Base-by-base conservation (phyloP, 2,888 invertebrate genomes). In the Phyto melanocephala region DNA sequence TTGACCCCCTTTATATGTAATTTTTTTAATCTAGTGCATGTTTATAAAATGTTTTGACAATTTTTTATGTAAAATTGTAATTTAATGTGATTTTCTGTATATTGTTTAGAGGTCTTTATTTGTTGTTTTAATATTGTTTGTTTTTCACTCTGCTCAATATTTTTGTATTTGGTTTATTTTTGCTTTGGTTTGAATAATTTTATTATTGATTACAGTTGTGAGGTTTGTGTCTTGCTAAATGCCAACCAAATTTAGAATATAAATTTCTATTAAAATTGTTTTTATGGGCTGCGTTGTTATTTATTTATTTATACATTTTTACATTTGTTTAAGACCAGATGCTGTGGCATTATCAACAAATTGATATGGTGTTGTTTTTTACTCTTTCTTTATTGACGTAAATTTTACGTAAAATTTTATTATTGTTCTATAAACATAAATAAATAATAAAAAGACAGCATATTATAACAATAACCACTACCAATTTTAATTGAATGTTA, bases 401-500 rank as follows among this genome's bases (percentile, higher is more conserved):
- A 65, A 20, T 22, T 60, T 40, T 60, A 42, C n/a, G 47, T 24
- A 45, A 40, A 33, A n/a, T 70, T 58, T 47, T 56, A 35, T 54
- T 63, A 15, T 11, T 45, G 45, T 20, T 54, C 15, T 56, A 15
- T 45, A 15, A 15, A 6, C n/a, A 22, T 8, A 11, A 37, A 63
- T n/a, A 20, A 15, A 50, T 2, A 24, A 45, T 35, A 22, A 56
- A 56, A 24, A 58, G 10, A 35, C 10, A 45, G 6, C 10, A 22
- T 22, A 35, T 28, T 63, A 15, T 50, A 65, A 40, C 63, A 63
- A 70, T 71, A 63, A 78, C 71, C 54, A 78, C 28, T 33, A 40
- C 1, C 50, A 72, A 13, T 52, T 60, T 67, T 79, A 79, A 79
- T 79, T 79, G 65, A 72, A 79, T 58, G 35, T n/a, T 58, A 72